Evolutionary conservation across 2,888 invertebrate genomes (phyloP).

Genomic region (Drosophila leonis): DNA sequence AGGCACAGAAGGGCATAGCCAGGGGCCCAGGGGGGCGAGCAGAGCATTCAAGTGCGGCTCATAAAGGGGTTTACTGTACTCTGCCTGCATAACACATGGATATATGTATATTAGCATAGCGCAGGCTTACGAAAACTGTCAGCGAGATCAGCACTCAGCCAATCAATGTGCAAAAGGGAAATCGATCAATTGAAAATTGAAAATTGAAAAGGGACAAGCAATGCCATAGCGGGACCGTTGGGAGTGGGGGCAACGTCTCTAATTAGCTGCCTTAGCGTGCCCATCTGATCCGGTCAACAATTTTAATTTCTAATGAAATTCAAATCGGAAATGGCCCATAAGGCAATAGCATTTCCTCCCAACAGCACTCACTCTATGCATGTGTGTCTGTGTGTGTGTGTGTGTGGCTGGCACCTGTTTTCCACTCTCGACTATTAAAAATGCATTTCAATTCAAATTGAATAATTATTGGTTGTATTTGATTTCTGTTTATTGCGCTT

Average conservation of each 20-base stretch:
- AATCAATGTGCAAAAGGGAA: conserved; percentile 11
- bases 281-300: conserved; percentile 24
- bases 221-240: not conserved
- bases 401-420: conserved; percentile 23
- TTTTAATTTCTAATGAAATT: conserved; percentile 43
- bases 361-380: not conserved
- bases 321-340: conserved; percentile 59
- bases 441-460: conserved; percentile 58
- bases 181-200: conserved; percentile 37
- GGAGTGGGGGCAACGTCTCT: not conserved
- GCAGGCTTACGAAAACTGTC: not conserved
- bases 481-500: conserved; percentile 8
- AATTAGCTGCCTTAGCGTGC: conserved; percentile 16
- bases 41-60: conserved; percentile 13
- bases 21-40: conserved; percentile 2
- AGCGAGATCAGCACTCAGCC: not conserved
- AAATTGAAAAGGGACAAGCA: conserved; percentile 15
- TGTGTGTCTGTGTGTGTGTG: not conserved
- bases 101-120: conserved; percentile 1
- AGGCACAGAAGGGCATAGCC: not conserved
- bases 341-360: conserved; percentile 53
- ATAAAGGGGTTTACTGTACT: conserved; percentile 12
- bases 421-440: conserved; percentile 58
- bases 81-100: conserved; percentile 7
- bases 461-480: conserved; percentile 42